Percentiles rank a stretch among this genome's conserved stretches.
Evolutionary conservation across 2,113 vertebrate genomes (phyloP).

Genomic region (Scytalopus superciliaris): DNA sequence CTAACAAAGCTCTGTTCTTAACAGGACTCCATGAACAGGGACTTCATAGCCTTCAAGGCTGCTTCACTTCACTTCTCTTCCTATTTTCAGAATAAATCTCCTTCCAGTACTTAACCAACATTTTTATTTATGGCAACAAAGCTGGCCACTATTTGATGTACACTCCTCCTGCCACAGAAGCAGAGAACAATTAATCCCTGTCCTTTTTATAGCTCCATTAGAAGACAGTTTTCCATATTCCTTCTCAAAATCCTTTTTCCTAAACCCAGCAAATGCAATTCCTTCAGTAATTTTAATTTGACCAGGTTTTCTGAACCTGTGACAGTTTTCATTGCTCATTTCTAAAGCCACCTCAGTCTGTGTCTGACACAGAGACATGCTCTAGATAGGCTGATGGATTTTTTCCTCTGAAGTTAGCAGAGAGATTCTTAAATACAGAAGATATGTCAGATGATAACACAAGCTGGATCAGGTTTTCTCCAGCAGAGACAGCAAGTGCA

Average conservation of each 20-base stretch:
- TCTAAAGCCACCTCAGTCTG: not conserved
- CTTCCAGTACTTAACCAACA: not conserved
- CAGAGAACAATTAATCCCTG: not conserved
- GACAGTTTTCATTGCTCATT: not conserved
- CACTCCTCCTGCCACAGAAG: not conserved
- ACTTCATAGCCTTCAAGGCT: not conserved
- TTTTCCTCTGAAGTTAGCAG: not conserved
- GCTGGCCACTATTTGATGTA: not conserved
- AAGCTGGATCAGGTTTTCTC: not conserved
- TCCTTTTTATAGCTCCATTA: not conserved
- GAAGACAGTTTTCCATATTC: not conserved
- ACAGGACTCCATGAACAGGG: not conserved
- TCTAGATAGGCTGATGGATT: not conserved
- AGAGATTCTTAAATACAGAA: not conserved
- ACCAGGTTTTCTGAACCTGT: not conserved
- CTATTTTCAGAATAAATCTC: slow-evolving; percentile 14
- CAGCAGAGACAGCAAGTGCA: not conserved
- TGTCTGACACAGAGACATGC: not conserved
- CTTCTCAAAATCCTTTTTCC: not conserved
- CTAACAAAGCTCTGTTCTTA: not conserved
- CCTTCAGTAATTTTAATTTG: not conserved
- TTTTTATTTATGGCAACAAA: slow-evolving; percentile 12
- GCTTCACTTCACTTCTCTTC: not conserved
- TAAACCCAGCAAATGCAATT: not conserved
- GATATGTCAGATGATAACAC: not conserved